phyloP scores from a whole-genome alignment of 2,888 invertebrate species.

The Podabrus alpinus region DNA sequence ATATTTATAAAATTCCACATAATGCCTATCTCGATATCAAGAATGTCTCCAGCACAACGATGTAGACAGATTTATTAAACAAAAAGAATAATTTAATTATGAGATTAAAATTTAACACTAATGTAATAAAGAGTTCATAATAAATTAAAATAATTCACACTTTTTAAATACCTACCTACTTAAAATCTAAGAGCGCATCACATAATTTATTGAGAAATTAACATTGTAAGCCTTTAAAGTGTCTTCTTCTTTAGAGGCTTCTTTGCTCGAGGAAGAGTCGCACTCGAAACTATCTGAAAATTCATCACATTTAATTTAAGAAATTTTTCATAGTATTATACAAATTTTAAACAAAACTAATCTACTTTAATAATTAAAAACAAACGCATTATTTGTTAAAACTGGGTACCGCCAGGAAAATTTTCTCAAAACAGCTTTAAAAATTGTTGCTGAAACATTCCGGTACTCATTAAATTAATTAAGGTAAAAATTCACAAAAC shows the following conservation, averaged over 20 bases:
- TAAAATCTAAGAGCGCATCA: slow-evolving; percentile 1
- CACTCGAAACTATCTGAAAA: slow-evolving; percentile 70
- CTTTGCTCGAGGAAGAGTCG: slow-evolving; percentile 75
- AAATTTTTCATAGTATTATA: neutral
- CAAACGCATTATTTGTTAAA: neutral
- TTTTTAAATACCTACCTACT: neutral
- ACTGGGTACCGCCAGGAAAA: neutral
- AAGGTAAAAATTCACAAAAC: neutral
- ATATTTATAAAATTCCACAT: neutral
- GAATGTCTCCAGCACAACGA: neutral
- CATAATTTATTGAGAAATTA: neutral
- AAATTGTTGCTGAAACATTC: neutral
- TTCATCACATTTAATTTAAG: slow-evolving; percentile 9
- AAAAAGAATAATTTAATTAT: neutral
- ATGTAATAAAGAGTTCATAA: neutral
- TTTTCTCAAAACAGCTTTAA: neutral
- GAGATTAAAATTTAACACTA: neutral
- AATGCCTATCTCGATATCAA: neutral
- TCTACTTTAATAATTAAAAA: neutral
- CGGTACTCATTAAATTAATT: neutral
- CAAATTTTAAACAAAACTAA: neutral
- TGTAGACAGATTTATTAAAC: neutral
- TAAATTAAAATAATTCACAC: neutral
- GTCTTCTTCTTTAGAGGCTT: slow-evolving; percentile 74
- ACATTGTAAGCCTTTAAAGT: slow-evolving; percentile 6